phyloP scores from a whole-genome alignment of 2,113 vertebrate genomes.

The Crotalus viridis region DNA sequence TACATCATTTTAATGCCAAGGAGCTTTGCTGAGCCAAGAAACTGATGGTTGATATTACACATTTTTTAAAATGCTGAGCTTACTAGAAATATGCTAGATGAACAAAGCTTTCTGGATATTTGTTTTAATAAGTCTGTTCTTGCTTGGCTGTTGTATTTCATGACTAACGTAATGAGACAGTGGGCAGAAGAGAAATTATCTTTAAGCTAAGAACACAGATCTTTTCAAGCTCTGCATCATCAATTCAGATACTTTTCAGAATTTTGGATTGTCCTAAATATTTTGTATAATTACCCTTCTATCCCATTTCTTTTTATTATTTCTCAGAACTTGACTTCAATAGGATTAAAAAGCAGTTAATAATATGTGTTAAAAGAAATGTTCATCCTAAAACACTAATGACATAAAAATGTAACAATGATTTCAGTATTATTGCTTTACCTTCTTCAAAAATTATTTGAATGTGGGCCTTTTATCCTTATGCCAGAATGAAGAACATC shows the following conservation, averaged over 20 bases:
- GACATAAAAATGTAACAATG: background rate
- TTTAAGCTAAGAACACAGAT: background rate
- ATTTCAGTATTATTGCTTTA: background rate
- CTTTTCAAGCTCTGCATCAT: background rate
- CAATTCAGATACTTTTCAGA: background rate
- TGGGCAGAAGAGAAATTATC: background rate
- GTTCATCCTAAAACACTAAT: background rate
- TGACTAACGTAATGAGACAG: background rate
- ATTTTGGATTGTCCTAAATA: background rate
- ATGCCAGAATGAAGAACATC: background rate
- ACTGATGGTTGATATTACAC: background rate
- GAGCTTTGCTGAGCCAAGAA: background rate
- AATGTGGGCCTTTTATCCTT: background rate
- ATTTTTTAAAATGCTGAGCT: background rate
- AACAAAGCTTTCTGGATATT: no score
- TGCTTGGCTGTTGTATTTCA: background rate
- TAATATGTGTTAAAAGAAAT: background rate
- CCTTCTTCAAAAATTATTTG: background rate
- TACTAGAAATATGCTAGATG: background rate
- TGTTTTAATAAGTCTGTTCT: background rate
- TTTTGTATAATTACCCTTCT: background rate
- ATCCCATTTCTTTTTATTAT: background rate
- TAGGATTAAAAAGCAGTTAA: background rate
- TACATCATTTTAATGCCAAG: background rate
- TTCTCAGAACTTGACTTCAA: background rate